Evolutionary conservation across 2,888 invertebrate species (phyloP).

Genomic region (Patella ulyssiponensis): DNA sequence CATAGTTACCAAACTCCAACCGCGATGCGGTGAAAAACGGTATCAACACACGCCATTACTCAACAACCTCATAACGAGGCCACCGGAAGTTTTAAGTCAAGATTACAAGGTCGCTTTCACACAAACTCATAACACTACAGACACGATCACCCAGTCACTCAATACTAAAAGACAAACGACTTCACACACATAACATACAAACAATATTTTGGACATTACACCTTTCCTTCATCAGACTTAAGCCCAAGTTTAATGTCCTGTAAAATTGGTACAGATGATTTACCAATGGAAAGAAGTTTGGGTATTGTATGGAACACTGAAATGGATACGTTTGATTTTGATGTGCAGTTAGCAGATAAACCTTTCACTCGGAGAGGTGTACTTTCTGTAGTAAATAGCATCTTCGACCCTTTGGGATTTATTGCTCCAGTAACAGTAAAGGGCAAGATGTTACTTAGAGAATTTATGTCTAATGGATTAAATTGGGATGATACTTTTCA

Average conservation of each 20-base stretch:
- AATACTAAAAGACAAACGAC: no score
- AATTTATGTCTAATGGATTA: constrained; percentile 25
- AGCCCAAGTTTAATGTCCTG: constrained; percentile 18
- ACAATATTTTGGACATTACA: no score
- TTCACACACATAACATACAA: no score
- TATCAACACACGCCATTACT: no score
- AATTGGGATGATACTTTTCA: constrained; percentile 47
- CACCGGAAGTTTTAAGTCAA: no score
- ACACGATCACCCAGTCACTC: no score
- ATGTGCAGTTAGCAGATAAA: constrained; percentile 6
- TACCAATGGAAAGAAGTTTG: constrained; percentile 20
- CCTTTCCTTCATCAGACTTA: constrained; percentile 28
- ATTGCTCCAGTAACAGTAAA: constrained; percentile 38
- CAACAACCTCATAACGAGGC: no score
- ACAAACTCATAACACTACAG: no score
- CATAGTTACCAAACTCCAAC: no score
- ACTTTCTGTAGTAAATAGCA: constrained; percentile 24
- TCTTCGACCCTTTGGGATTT: constrained; percentile 30
- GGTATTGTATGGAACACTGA: constrained; percentile 24
- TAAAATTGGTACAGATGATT: constrained; percentile 23
- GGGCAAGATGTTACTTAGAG: constrained; percentile 43
- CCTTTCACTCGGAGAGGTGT: constrained; percentile 21
- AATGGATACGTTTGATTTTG: constrained; percentile 12
- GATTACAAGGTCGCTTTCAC: no score
- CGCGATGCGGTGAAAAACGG: no score